Evolutionary conservation across 2,888 invertebrate genomes (phyloP), one percentile per base, ranked within the genome.

Genomic region (Endomychus coccineus): DNA sequence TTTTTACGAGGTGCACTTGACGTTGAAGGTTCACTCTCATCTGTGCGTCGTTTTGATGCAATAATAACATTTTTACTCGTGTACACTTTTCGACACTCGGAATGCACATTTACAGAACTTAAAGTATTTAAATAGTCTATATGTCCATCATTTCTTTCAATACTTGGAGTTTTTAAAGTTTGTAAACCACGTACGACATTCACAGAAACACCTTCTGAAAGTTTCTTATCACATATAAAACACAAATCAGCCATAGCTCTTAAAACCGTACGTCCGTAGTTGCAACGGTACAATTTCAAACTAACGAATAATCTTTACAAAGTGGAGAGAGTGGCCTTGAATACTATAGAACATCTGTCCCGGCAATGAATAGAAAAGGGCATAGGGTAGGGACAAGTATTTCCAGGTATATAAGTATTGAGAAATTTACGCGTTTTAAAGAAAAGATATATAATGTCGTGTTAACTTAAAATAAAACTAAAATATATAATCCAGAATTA

Each of bases 101-200:
- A 14, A 46, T 45, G 46, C 36, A 44, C 45, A 21, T 41, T 39
- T 21, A 46, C 44, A 46, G 42, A 48, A 15, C 30, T 43, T 34
- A 46, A 21, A 30, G 45, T 38, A 17, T 48, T 44, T 39, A 46
- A 48, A 29, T 30, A 38, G 21, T 46, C 38, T 36, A 43, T 44
- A 30, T 41, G 36, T 16, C 48, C 44, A 36, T 48, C 43, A 38
- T 48, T 46, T 43, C 45, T 22, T 36, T 40, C 44, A 35, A 25
- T 25, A 48, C 48, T 48, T 37, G 40, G 41, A 39, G 34, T 43
- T 46, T 36, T 43, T 42, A 41, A 35, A 38, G 41, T 39, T 30
- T 48, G 15, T 28, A 44, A 31, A 24, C 40, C 44, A 28, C 46
- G 48, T 37, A 44, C 43, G 15, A 48, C 45, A 39, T 46, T 35